Evolutionary conservation across 2,113 vertebrate species (phyloP).

Genomic region (Grantiella picta): DNA sequence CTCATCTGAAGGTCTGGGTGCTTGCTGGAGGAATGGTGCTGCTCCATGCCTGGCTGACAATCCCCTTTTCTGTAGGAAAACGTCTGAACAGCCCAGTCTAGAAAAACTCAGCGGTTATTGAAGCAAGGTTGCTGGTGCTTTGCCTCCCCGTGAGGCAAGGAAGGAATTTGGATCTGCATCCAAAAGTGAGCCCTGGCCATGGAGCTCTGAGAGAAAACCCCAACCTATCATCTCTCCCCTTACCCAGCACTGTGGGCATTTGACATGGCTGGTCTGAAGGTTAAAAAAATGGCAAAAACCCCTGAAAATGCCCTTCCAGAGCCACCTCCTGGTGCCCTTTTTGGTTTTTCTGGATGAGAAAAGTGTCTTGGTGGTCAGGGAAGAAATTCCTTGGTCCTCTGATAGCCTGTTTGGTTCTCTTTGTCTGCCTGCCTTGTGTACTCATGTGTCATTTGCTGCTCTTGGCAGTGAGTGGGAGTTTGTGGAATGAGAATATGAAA

Average conservation of each 20-base stretch:
- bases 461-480: not conserved
- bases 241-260: not conserved
- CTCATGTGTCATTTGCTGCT: not conserved
- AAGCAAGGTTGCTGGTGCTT: not conserved
- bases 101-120: not conserved
- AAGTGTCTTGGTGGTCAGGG: not conserved
- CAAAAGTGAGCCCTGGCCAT: fast-evolving
- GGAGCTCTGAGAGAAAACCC: not conserved
- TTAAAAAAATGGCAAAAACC: not conserved
- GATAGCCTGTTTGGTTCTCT: not conserved
- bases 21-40: not conserved
- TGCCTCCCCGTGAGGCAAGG: not conserved
- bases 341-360: not conserved
- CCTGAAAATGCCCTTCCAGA: not conserved
- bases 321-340: not conserved
- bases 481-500: not conserved
- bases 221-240: not conserved
- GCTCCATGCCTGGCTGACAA: not conserved
- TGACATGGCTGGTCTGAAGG: not conserved
- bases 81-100: not conserved
- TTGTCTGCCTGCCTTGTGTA: not conserved
- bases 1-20: not conserved
- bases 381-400: not conserved
- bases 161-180: not conserved
- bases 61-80: not conserved